Conservation (phyloP, 2,888 invertebrate genomes). For the Andrena dorsata region DNA sequence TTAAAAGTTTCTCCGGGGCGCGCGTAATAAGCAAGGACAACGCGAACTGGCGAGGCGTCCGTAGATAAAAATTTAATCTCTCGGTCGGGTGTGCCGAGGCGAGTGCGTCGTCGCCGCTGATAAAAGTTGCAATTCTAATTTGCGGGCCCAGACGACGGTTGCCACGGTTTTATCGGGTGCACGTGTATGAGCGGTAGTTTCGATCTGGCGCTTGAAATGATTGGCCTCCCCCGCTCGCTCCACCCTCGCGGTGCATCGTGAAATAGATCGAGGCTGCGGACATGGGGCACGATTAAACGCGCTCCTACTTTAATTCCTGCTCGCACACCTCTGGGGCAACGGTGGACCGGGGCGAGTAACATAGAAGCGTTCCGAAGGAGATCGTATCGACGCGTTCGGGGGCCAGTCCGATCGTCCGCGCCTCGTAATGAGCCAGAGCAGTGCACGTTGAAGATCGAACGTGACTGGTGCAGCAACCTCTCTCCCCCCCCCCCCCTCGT, state of each 20-base stretch:
- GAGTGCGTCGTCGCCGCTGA: neutral
- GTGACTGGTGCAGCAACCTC: slow-evolving; percentile 55
- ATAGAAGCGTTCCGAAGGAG: slow-evolving; percentile 30
- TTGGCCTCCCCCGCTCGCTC: slow-evolving; percentile 2
- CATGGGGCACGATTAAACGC: slow-evolving; percentile 25
- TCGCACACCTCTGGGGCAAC: neutral
- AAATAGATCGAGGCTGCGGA: slow-evolving; percentile 34
- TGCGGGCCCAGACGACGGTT: slow-evolving; percentile 1
- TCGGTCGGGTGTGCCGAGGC: neutral
- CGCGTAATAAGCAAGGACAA: slow-evolving; percentile 4
- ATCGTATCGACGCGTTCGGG: slow-evolving; percentile 51
- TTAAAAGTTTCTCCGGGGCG: neutral
- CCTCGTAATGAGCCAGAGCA: slow-evolving; percentile 58
- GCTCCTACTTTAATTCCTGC: slow-evolving; percentile 26
- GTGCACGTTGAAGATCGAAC: slow-evolving; percentile 62
- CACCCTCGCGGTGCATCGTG: slow-evolving; percentile 14
- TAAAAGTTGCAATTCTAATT: slow-evolving; percentile 45
- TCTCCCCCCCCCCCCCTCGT: slow-evolving; percentile 12
- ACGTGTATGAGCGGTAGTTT: slow-evolving; percentile 20
- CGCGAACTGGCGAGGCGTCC: slow-evolving; percentile 9
- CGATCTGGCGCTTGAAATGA: slow-evolving; percentile 22
- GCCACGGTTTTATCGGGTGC: slow-evolving; percentile 36
- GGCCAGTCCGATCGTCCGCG: slow-evolving; percentile 48
- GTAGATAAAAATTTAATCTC: slow-evolving; percentile 29
- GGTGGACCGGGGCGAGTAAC: slow-evolving; percentile 8